Evolutionary conservation across 1,140 invertebrate species (phyloP), one percentile per base, ranked within the genome.

Genomic region (Saccostrea glomerata): DNA sequence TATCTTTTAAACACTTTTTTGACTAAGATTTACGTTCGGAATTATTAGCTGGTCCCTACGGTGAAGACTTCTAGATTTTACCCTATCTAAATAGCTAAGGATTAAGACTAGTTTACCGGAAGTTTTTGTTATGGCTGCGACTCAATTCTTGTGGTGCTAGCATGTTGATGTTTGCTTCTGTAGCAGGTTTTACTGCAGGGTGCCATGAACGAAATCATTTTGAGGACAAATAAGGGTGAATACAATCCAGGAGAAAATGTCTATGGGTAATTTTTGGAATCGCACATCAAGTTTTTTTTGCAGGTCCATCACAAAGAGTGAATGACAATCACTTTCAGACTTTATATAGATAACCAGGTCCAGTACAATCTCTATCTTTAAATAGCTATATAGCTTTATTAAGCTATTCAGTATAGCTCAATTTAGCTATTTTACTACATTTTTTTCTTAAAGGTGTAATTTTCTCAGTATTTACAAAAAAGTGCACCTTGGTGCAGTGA

Each of bases 221-320:
- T 92, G 58, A 86, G 92, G 77, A 93, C 92, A 20, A 87, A 89
- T 54, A 92, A 92, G 89, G 86, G 89, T 23, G 92, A 92, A 91
- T 93, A 93, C 86, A 85, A 86, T 55, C 88, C 87, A 23, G 92
- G 92, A 84, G 90, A 91, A 30, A 87, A 89, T 47, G 89, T 93
- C n/a, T 91, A 89, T 87, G 92, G 92, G 92, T 93, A 89, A 58
- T 66, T 30, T 77, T 30, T 4, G 0, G 12, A 30, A 0, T 36
- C 25, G 7, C 82, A 47, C 47, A 3, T 47, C 47, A 47, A 1
- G 47, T 47, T 9, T 47, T 47, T 47, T 9, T 7, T 47, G 47
- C 47, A 47, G 47, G 1, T 47, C 47, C 47, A 47, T 3, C 40
- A 47, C 6, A 47, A 47, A n/a, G n/a, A n/a, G n/a, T n/a, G n/a